A percentile compares a stretch with the other conserved stretches of the same genome.
Evolutionary conservation across 1,140 invertebrate genomes (phyloP).

Genomic region (Papilio xuthus): DNA sequence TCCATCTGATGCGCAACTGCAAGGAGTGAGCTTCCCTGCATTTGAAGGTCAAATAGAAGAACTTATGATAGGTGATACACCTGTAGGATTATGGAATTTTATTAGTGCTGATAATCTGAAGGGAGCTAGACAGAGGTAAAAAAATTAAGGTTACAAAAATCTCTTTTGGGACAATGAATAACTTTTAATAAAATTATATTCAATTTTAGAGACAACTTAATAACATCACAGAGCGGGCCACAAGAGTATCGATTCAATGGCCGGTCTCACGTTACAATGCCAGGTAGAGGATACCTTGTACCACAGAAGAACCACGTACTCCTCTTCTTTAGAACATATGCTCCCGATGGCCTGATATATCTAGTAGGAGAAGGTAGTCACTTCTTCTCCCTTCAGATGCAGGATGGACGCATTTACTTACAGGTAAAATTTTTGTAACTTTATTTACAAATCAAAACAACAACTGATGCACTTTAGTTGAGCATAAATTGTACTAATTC

Average conservation of each 20-base stretch:
- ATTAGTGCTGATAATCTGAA: constrained; percentile 89
- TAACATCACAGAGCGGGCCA: constrained; percentile 82
- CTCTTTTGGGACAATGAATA: neutral
- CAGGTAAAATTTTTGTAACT: constrained; percentile 74
- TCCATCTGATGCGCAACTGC: constrained; percentile 85
- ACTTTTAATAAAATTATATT: neutral
- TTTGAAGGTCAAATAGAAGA: constrained; percentile 97
- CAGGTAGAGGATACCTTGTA: constrained; percentile 59
- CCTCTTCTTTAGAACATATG: constrained; percentile 91
- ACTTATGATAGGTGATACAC: constrained; percentile 92
- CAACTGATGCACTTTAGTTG: neutral
- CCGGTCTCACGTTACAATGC: constrained; percentile 71
- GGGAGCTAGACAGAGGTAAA: constrained; percentile 87
- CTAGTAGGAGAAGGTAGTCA: constrained; percentile 88
- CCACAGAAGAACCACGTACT: constrained; percentile 69
- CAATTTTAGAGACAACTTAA: constrained; percentile 83
- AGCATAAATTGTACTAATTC: neutral
- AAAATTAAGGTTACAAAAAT: neutral
- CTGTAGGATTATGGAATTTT: constrained; percentile 98
- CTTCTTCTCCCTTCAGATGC: constrained; percentile 93
- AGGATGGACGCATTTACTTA: constrained; percentile 88
- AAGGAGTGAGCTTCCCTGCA: constrained; percentile 86
- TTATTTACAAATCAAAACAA: neutral
- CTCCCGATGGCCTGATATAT: constrained; percentile 93
- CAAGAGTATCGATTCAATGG: constrained; percentile 92